These are phyloP conservation scores for Apodemia zela DNA, from an alignment of 2,888 invertebrate species.

Conservation along the genomic window DNA sequence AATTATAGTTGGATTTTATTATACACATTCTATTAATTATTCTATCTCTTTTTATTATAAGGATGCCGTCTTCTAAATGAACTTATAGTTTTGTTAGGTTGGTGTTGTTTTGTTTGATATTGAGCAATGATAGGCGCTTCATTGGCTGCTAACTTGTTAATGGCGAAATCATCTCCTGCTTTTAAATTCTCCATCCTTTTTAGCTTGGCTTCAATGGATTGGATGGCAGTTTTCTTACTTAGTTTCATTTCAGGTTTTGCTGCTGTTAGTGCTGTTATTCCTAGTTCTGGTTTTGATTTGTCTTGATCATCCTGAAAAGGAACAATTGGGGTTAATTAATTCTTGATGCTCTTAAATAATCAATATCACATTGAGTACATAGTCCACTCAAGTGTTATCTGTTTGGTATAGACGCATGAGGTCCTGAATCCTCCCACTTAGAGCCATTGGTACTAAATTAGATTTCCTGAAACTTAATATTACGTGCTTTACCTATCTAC, in stretches of 20 bases:
- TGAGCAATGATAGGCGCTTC: constrained; percentile 85
- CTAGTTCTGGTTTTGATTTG: constrained; percentile 86
- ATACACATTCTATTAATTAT: neutral
- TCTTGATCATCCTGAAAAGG: constrained; percentile 85
- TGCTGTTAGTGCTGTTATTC: constrained; percentile 88
- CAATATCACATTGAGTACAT: too few relatives aligned
- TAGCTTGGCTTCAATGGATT: constrained; percentile 93
- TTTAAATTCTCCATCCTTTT: constrained; percentile 87
- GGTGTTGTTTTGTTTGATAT: constrained; percentile 81
- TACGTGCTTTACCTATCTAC: too few relatives aligned
- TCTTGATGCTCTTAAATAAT: too few relatives aligned
- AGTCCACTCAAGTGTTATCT: too few relatives aligned
- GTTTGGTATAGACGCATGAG: too few relatives aligned
- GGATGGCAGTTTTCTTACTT: constrained; percentile 90
- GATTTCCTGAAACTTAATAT: too few relatives aligned
- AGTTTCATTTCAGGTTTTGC: constrained; percentile 81
- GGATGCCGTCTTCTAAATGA: constrained; percentile 68
- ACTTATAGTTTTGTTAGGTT: constrained; percentile 53
- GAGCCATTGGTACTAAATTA: too few relatives aligned
- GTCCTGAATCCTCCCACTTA: too few relatives aligned
- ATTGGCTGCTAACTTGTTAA: constrained; percentile 84
- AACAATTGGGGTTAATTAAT: neutral
- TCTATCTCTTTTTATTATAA: constrained; percentile 71
- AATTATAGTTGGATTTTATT: neutral
- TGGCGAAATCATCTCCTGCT: constrained; percentile 85